phyloP scores from a whole-genome alignment of 1,140 invertebrate species.

The Drosophila lacteicornis region DNA sequence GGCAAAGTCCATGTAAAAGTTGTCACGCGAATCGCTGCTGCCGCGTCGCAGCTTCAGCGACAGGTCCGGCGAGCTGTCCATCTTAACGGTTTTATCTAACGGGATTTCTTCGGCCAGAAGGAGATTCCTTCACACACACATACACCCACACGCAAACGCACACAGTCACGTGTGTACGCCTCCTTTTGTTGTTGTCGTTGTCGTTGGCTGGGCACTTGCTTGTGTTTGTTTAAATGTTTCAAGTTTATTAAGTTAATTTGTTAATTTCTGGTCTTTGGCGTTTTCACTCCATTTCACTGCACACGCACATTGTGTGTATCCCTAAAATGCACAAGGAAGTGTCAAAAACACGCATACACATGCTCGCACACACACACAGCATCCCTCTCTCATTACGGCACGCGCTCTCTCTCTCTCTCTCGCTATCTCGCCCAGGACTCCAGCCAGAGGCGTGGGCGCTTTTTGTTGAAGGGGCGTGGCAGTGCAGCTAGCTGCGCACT shows the following conservation, averaged over 20 bases:
- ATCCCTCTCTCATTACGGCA: conserved; percentile 11
- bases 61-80: conserved; percentile 92
- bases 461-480: conserved; percentile 66
- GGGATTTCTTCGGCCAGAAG: background rate
- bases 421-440: conserved; percentile 16
- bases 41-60: conserved; percentile 91
- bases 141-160: conserved; percentile 6
- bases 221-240: background rate
- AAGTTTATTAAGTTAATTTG: conserved; percentile 17
- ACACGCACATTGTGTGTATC: conserved; percentile 63
- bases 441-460: conserved; percentile 16
- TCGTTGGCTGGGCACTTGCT: background rate
- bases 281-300: conserved; percentile 46
- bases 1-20: conserved; percentile 95
- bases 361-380: conserved; percentile 25
- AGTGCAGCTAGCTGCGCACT: conserved; percentile 78
- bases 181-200: background rate
- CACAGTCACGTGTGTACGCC: background rate
- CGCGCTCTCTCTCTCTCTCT: conserved; percentile 11
- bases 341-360: conserved; percentile 54
- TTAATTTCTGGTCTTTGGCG: conserved; percentile 25
- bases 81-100: conserved; percentile 27
- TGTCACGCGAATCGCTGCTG: conserved; percentile 93
- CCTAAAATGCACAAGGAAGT: conserved; percentile 54
- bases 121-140: conserved; percentile 25